Conservation (phyloP, 2,113 vertebrate genomes). For the Apaloderma vittatum region DNA sequence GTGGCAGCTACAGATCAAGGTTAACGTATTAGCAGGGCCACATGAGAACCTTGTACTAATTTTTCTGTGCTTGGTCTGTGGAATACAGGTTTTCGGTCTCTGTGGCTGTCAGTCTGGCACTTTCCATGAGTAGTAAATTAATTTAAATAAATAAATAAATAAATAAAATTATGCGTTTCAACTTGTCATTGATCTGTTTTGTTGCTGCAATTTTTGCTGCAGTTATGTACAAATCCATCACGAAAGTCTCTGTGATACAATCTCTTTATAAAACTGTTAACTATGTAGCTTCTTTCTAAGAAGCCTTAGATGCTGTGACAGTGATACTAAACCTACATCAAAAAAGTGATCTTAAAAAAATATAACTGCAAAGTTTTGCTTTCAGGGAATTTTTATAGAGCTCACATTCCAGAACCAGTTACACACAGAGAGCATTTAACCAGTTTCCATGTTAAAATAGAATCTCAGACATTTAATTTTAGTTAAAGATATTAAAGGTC, state of each 20-base stretch:
- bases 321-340: conserved; percentile 22
- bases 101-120: background rate
- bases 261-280: conserved; percentile 4
- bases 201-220: conserved; percentile 39
- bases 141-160: conserved; percentile 49
- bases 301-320: background rate
- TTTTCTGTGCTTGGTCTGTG: background rate
- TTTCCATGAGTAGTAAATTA: conserved; percentile 24
- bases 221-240: conserved; percentile 53
- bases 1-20: background rate
- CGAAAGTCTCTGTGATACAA: conserved; percentile 18
- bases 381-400: conserved; percentile 38
- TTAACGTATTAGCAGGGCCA: background rate
- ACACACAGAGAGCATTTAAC: background rate
- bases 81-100: background rate
- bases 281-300: background rate
- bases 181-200: conserved; percentile 52
- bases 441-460: background rate
- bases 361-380: conserved; percentile 25
- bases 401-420: conserved; percentile 4
- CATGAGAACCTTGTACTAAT: background rate
- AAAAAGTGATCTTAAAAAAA: conserved; percentile 33
- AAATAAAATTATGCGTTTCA: background rate
- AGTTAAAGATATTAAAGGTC: background rate
- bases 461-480: background rate